A percentile compares a stretch with the other conserved stretches of the same genome.
phyloP scores from a whole-genome alignment of 2,113 vertebrate genomes.

The Hippocampus barbouri region DNA sequence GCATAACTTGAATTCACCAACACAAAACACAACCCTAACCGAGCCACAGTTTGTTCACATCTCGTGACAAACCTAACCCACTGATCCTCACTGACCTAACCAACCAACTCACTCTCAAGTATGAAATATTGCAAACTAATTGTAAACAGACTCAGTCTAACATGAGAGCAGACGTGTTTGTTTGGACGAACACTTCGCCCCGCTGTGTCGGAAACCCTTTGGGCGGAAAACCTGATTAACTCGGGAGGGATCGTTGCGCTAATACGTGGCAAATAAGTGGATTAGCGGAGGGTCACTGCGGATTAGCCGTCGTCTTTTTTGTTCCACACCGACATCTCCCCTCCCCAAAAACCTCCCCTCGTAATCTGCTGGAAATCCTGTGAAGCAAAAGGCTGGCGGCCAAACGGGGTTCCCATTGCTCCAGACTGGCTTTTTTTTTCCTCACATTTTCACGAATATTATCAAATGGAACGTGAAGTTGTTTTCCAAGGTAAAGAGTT shows the following conservation, averaged over 20 bases:
- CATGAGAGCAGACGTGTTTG: not conserved
- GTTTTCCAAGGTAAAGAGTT: not conserved
- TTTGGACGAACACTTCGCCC: not conserved
- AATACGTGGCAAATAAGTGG: conserved; percentile 62
- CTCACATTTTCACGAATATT: not conserved
- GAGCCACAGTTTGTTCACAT: too few species aligned
- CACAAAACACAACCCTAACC: too few species aligned
- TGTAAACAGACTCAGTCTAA: not conserved
- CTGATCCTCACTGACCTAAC: too few species aligned
- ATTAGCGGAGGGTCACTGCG: conserved; percentile 47
- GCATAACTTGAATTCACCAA: too few species aligned
- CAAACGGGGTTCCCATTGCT: conserved; percentile 24
- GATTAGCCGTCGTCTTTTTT: conserved; percentile 55
- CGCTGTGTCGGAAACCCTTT: conserved; percentile 3
- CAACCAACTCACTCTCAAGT: too few species aligned
- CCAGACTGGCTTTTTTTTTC: not conserved
- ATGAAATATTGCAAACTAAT: too few species aligned
- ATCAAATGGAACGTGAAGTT: conserved; percentile 6
- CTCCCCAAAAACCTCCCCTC: conserved; percentile 9
- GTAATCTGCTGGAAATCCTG: conserved; percentile 50
- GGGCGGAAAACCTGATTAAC: conserved; percentile 40
- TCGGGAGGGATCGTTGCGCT: conserved; percentile 44
- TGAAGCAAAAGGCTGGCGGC: conserved; percentile 19
- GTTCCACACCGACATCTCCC: conserved; percentile 36
- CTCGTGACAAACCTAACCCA: too few species aligned